These are phyloP conservation scores for Phortica okadai DNA, from an alignment of 2,888 invertebrate species.

Conservation along the genomic window DNA sequence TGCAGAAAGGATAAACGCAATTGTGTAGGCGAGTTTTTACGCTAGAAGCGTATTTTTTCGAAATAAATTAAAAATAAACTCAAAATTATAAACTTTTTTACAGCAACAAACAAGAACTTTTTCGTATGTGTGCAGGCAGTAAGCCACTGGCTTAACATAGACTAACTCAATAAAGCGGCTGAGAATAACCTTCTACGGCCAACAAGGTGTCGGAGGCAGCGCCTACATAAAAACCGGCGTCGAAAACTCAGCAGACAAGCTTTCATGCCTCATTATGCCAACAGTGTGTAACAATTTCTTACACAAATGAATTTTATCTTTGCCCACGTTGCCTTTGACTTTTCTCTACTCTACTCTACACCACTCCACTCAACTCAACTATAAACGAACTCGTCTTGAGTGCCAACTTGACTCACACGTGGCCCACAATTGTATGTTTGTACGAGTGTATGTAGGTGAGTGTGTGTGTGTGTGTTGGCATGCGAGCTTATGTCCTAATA, in stretches of 20 bases:
- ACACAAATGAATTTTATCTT: slow-evolving; percentile 45
- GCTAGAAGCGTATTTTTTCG: background rate
- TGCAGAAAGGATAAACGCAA: background rate
- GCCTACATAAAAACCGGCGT: background rate
- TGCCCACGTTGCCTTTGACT: background rate
- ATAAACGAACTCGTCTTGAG: background rate
- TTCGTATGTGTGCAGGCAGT: background rate
- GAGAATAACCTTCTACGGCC: background rate
- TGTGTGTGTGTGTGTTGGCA: background rate
- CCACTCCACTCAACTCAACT: background rate
- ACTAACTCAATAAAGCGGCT: background rate
- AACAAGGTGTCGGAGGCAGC: background rate
- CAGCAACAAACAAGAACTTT: slow-evolving; percentile 6
- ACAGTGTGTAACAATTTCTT: slow-evolving; percentile 55
- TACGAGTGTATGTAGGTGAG: background rate
- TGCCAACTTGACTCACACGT: background rate
- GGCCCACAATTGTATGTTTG: background rate
- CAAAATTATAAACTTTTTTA: slow-evolving; percentile 11
- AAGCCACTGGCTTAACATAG: background rate
- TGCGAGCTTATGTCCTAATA: background rate
- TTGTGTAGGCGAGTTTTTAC: background rate
- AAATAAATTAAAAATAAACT: background rate
- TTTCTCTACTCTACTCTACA: background rate
- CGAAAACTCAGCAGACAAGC: slow-evolving; percentile 16
- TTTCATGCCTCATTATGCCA: slow-evolving; percentile 63